A percentile compares a stretch with the other conserved stretches of the same genome.
Conservation (phyloP, 1,140 invertebrate species). For the Drosophila pseudoananassae region DNA sequence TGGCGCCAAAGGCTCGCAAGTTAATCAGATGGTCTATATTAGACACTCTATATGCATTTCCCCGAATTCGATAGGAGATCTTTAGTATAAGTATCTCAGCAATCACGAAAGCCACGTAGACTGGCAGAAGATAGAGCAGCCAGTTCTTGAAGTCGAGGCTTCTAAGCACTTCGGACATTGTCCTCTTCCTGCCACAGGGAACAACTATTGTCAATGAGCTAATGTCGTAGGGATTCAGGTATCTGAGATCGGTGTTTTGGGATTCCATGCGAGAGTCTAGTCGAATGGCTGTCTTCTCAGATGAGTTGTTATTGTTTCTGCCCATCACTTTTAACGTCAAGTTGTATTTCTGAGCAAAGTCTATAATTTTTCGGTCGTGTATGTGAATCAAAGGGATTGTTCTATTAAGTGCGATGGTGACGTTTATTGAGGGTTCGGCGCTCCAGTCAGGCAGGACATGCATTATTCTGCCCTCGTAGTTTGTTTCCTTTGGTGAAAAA, state of each 20-base stretch:
- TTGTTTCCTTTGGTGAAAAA: neutral
- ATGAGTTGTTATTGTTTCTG: neutral
- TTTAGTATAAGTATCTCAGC: conserved; percentile 19
- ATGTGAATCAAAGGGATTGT: neutral
- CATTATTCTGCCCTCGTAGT: conserved; percentile 15
- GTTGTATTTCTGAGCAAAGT: conserved; percentile 10
- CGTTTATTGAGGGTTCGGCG: too few relatives aligned
- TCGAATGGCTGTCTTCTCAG: neutral
- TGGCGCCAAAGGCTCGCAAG: conserved; percentile 34
- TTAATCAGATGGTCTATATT: conserved; percentile 25
- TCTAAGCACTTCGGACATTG: conserved; percentile 11
- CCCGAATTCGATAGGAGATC: neutral
- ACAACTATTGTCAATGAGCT: conserved; percentile 20
- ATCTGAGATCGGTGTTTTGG: neutral
- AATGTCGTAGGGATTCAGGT: neutral
- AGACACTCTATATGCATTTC: neutral
- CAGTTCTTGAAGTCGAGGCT: neutral
- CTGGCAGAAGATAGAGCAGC: conserved; percentile 3
- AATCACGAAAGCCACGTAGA: conserved; percentile 29
- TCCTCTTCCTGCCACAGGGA: conserved; percentile 19
- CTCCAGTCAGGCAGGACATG: neutral
- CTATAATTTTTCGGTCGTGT: neutral
- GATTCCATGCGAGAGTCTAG: neutral
- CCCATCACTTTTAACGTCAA: neutral
- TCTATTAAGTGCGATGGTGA: rapidly evolving